A percentile compares a stretch with the other conserved stretches of the same genome.
phyloP scores from a whole-genome alignment of 2,113 vertebrate species.

The Melanerpes formicivorus region DNA sequence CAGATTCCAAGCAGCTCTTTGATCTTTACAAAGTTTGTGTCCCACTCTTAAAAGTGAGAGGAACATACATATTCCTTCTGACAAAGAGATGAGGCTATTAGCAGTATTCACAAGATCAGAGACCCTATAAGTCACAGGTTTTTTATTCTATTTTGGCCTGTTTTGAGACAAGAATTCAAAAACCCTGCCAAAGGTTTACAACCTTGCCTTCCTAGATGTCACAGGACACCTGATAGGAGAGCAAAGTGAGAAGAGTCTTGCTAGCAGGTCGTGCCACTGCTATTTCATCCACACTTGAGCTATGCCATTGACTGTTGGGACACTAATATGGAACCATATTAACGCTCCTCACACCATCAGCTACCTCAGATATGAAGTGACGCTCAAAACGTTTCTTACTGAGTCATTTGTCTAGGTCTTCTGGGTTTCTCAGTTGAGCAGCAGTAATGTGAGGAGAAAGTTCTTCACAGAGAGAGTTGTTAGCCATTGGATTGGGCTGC shows the following conservation, averaged over 20 bases:
- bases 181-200: not conserved
- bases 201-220: not conserved
- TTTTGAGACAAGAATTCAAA: not conserved
- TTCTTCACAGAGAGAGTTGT: too few relatives aligned
- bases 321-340: not conserved
- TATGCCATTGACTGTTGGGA: not conserved
- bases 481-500: too few relatives aligned
- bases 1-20: not conserved
- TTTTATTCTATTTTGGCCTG: not conserved
- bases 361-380: not conserved
- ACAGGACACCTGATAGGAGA: not conserved
- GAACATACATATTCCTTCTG: not conserved
- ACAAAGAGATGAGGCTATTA: not conserved
- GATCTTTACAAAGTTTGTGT: not conserved
- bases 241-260: not conserved
- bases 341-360: not conserved
- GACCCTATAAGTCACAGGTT: not conserved
- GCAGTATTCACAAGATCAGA: not conserved
- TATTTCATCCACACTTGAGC: not conserved
- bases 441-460: not conserved
- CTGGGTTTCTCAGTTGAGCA: not conserved
- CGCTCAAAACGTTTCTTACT: fast-evolving
- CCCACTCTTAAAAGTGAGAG: not conserved
- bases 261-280: not conserved
- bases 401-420: not conserved